These are phyloP conservation scores for Elaphurus davidianus DNA, from an alignment of 2,113 vertebrate genomes.

Conservation along the genomic window DNA sequence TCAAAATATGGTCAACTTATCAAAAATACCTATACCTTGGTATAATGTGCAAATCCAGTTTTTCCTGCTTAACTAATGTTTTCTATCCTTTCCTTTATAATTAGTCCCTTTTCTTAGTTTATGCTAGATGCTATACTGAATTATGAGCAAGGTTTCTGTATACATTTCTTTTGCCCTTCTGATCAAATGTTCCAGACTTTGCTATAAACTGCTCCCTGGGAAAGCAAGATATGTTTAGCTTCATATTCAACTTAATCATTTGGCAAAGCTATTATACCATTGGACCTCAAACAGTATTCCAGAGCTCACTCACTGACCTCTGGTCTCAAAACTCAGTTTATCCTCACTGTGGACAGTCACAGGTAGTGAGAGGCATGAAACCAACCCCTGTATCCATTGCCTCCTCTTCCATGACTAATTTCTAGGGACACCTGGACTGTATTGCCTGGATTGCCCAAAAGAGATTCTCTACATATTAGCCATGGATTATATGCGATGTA, in stretches of 20 bases:
- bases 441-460: neutral
- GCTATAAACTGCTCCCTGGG: neutral
- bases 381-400: neutral
- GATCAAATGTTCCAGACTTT: neutral
- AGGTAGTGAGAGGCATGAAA: neutral
- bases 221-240: neutral
- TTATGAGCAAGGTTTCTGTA: neutral
- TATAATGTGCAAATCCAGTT: neutral
- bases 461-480: neutral
- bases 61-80: neutral
- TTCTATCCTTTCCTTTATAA: neutral
- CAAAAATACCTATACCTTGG: neutral
- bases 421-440: neutral
- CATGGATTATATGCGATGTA: neutral
- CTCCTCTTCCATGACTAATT: neutral
- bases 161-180: neutral
- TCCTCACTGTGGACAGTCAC: neutral
- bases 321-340: neutral
- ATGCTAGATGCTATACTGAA: neutral
- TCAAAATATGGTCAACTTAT: neutral
- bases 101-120: neutral
- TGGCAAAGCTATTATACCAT: neutral
- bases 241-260: neutral
- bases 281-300: neutral
- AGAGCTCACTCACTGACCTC: neutral